phyloP scores from a whole-genome alignment of 2,888 invertebrate genomes.

The Macrosoma leucophasiata region DNA sequence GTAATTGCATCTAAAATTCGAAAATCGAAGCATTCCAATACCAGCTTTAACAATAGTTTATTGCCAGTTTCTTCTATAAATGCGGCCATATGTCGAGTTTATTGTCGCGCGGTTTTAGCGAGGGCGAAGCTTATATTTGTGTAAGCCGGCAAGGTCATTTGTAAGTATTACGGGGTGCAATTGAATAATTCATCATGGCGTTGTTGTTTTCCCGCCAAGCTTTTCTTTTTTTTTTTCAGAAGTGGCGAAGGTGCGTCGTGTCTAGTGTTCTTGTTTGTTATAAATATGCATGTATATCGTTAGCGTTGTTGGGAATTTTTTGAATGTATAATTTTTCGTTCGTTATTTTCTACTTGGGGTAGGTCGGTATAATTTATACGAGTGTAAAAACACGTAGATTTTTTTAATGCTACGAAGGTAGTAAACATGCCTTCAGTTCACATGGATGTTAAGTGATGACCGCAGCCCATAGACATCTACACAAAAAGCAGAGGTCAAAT shows the following conservation, averaged over 20 bases:
- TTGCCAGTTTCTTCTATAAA: slow-evolving; percentile 28
- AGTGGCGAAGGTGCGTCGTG: slow-evolving; percentile 34
- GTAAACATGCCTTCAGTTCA: too few relatives aligned
- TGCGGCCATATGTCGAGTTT: slow-evolving; percentile 43
- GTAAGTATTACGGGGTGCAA: slow-evolving; percentile 42
- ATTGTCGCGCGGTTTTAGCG: slow-evolving; percentile 33
- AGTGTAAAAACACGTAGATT: too few relatives aligned
- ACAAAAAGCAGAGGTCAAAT: too few relatives aligned
- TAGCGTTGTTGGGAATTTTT: slow-evolving; percentile 37
- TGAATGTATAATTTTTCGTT: slow-evolving; percentile 36
- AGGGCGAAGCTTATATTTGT: too few relatives aligned
- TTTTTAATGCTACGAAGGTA: too few relatives aligned
- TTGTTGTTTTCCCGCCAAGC: slow-evolving; percentile 54
- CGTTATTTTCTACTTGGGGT: slow-evolving; percentile 20
- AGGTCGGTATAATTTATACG: too few relatives aligned
- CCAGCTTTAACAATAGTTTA: slow-evolving; percentile 27
- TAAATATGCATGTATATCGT: too few relatives aligned
- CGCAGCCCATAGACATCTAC: too few relatives aligned
- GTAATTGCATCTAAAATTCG: too few relatives aligned
- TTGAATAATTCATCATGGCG: slow-evolving; percentile 57
- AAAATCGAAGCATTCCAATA: slow-evolving; percentile 35
- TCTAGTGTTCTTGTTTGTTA: too few relatives aligned
- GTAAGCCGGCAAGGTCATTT: slow-evolving; percentile 49
- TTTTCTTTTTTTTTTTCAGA: slow-evolving; percentile 33
- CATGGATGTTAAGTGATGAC: too few relatives aligned